Evolutionary conservation across 1,140 invertebrate species (phyloP).

Genomic region (Cotesia typhae): DNA sequence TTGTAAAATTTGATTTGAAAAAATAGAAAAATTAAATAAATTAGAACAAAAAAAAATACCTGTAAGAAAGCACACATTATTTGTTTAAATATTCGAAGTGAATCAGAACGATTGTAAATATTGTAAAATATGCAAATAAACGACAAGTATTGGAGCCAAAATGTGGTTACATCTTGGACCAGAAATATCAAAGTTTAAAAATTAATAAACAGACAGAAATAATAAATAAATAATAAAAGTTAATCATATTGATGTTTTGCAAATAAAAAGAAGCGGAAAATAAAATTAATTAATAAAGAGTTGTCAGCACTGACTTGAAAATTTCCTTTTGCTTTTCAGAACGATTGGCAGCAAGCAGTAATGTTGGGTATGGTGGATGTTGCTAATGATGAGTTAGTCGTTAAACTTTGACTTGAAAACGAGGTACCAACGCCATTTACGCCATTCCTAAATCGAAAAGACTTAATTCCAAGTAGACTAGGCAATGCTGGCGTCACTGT

Average conservation of each 20-base stretch:
- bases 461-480: not conserved
- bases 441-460: not conserved
- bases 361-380: slow-evolving; percentile 21
- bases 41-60: not conserved
- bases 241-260: not conserved
- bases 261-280: slow-evolving; percentile 26
- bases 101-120: not conserved
- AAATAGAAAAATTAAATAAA: not conserved
- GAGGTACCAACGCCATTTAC: slow-evolving; percentile 49
- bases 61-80: not conserved
- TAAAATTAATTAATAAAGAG: slow-evolving; percentile 51
- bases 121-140: no score
- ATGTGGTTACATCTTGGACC: no score
- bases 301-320: slow-evolving; percentile 64
- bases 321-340: slow-evolving; percentile 54
- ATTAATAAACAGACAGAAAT: not conserved
- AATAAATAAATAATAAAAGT: slow-evolving; percentile 16
- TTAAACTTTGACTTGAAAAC: not conserved
- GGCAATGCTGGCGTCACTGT: not conserved
- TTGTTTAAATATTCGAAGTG: not conserved
- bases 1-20: not conserved
- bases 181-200: no score
- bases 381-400: not conserved
- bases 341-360: slow-evolving; percentile 56
- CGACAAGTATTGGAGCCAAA: no score